phyloP scores from a whole-genome alignment of 1,140 invertebrate species.

The Anagrus nilaparvatae region DNA sequence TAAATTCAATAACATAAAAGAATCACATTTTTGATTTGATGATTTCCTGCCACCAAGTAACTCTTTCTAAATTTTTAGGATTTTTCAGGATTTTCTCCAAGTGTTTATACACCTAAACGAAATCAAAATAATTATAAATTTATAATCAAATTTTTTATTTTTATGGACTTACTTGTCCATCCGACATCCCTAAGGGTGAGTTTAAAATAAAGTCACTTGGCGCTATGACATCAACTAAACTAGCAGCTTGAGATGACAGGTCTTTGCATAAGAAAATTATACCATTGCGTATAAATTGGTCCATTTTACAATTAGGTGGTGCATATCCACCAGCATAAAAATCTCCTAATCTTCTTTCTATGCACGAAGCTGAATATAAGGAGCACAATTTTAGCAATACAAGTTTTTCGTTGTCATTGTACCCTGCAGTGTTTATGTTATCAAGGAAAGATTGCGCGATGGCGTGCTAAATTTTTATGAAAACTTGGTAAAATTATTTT shows the following conservation, averaged over 20 bases:
- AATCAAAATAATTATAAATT: too few relatives aligned
- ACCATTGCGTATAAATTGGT: constrained; percentile 46
- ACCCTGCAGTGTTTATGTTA: constrained; percentile 40
- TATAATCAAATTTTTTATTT: too few relatives aligned
- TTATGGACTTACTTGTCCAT: constrained; percentile 73
- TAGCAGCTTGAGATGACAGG: constrained; percentile 66
- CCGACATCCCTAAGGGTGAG: constrained; percentile 72
- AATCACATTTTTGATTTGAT: constrained; percentile 31
- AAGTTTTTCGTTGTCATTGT: constrained; percentile 36
- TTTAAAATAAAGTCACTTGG: constrained; percentile 81
- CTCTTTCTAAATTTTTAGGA: constrained; percentile 59
- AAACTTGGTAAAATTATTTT: too few relatives aligned
- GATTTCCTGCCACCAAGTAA: constrained; percentile 72
- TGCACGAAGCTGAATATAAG: constrained; percentile 58
- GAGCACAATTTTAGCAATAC: constrained; percentile 57
- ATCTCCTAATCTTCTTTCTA: constrained; percentile 66
- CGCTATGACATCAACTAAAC: constrained; percentile 73
- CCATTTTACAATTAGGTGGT: constrained; percentile 32
- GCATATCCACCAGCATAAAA: constrained; percentile 68
- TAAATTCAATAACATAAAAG: too few relatives aligned
- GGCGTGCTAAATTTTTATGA: too few relatives aligned
- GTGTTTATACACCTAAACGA: constrained; percentile 73
- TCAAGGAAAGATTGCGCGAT: constrained; percentile 49
- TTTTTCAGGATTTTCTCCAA: constrained; percentile 66
- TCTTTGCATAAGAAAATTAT: constrained; percentile 59